These are phyloP conservation scores for Solea senegalensis DNA, from an alignment of 2,113 vertebrate species.

Conservation along the genomic window DNA sequence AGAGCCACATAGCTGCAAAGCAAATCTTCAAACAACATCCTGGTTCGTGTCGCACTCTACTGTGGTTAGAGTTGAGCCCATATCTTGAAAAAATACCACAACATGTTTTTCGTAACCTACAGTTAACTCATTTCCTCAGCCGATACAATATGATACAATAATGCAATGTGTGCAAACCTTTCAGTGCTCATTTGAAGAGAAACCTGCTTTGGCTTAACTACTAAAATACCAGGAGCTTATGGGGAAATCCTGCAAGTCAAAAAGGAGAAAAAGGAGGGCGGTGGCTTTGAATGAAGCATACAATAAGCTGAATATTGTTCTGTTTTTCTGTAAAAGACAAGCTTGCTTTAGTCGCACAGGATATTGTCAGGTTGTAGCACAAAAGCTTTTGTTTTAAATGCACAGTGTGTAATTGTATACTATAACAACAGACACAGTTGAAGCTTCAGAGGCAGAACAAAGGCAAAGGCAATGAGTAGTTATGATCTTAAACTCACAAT, in stretches of 20 bases:
- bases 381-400: no score
- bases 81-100: not conserved
- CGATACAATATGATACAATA: conserved; percentile 2
- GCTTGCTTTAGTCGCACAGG: no score
- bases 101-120: not conserved
- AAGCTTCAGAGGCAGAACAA: no score
- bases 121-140: conserved; percentile 2
- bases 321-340: no score
- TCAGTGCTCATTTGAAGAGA: not conserved
- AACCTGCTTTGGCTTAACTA: conserved; percentile 9
- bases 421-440: no score
- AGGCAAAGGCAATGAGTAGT: no score
- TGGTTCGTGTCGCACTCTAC: not conserved
- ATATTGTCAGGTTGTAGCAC: no score
- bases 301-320: not conserved
- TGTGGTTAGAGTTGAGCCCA: not conserved
- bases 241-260: conserved; percentile 23
- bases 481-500: no score
- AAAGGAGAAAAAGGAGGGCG: conserved; percentile 9
- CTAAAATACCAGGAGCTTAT: conserved; percentile 24
- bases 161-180: conserved; percentile 12
- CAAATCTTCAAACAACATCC: conserved; percentile 7
- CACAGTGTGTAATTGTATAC: no score
- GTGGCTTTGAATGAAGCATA: not conserved
- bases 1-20: not conserved